These are phyloP conservation scores for Protodeltote pygarga DNA, from an alignment of 2,888 invertebrate genomes.

Conservation along the genomic window DNA sequence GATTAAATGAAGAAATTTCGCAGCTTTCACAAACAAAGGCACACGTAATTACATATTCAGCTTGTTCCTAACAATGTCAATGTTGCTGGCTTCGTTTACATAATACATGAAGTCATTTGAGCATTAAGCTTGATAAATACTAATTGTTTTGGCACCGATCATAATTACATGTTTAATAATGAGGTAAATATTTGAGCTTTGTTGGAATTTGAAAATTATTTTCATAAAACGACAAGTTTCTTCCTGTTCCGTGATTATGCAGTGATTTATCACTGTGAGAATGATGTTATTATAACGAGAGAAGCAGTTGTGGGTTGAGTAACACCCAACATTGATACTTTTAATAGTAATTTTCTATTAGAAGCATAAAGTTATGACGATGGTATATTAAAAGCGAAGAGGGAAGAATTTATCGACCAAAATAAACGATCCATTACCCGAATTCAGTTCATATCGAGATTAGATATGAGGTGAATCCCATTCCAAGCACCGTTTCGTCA, in stretches of 20 bases:
- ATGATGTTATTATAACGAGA: no score
- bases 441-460: conserved; percentile 23
- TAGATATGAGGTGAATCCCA: conserved; percentile 21
- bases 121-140: conserved; percentile 11
- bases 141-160: conserved; percentile 36
- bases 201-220: no score
- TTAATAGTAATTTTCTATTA: no score
- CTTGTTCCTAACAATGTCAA: conserved; percentile 3
- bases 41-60: neutral
- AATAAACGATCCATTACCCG: conserved; percentile 11
- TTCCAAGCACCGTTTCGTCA: conserved; percentile 7
- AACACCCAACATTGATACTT: no score
- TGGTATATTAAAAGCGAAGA: conserved; percentile 4
- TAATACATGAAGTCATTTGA: conserved; percentile 30
- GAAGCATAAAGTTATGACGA: neutral
- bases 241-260: no score
- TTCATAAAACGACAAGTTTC: no score
- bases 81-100: conserved; percentile 28
- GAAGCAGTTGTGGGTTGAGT: no score
- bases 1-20: neutral
- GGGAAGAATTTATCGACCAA: neutral
- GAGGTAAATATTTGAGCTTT: neutral
- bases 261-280: no score
- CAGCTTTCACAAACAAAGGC: neutral
- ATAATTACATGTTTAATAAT: conserved; percentile 7